These are phyloP conservation scores for Castor canadensis DNA, from an alignment of 2,113 vertebrate genomes.

Conservation along the genomic window DNA sequence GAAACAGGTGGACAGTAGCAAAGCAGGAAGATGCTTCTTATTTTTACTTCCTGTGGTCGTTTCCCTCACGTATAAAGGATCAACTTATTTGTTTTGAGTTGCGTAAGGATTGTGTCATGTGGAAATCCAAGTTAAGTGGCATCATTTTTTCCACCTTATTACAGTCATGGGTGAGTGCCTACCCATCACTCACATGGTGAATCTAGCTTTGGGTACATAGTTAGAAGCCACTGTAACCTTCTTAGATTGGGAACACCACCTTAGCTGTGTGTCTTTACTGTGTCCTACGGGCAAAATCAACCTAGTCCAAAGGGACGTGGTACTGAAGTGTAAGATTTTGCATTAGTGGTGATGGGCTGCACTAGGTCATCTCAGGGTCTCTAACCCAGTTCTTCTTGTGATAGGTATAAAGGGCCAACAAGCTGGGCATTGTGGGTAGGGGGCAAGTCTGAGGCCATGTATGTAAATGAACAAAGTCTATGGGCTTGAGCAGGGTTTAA, in stretches of 20 bases:
- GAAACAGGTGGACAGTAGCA: not conserved
- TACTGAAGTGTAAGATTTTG: not conserved
- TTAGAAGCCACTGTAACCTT: not conserved
- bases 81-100: not conserved
- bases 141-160: not conserved
- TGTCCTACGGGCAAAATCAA: not conserved
- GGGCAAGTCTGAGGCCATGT: not conserved
- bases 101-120: not conserved
- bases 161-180: not conserved
- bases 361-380: not conserved
- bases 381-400: not conserved
- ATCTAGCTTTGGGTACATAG: not conserved
- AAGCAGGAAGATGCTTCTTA: not conserved
- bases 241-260: not conserved
- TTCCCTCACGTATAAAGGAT: not conserved
- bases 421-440: not conserved
- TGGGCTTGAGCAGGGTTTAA: not conserved
- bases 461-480: slow-evolving; percentile 35
- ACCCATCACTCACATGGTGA: not conserved
- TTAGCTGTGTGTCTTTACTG: not conserved
- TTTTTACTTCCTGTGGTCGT: not conserved
- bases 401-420: not conserved
- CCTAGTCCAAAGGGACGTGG: too few species aligned
- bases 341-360: not conserved
- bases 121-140: not conserved